These are phyloP conservation scores for Orussus abietinus DNA, from an alignment of 1,140 invertebrate species.

Conservation along the genomic window DNA sequence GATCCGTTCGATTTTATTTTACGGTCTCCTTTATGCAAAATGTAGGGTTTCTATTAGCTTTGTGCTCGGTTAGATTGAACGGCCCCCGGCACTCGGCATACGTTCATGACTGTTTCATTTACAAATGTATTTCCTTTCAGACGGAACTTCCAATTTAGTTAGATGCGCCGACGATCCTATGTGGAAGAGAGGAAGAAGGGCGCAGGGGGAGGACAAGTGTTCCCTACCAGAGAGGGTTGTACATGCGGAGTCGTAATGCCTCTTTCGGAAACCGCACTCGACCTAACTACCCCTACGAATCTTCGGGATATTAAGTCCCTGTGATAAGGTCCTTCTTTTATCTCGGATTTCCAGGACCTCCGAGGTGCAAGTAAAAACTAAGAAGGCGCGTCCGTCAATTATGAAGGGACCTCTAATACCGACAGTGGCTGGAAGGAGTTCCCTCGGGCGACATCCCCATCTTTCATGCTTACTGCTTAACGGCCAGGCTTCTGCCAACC, in stretches of 20 bases:
- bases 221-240: too few relatives aligned
- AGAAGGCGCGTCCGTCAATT: slow-evolving; percentile 34
- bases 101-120: slow-evolving; percentile 44
- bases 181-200: too few relatives aligned
- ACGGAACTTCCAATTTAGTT: slow-evolving; percentile 50
- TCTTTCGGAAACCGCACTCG: too few relatives aligned
- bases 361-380: slow-evolving; percentile 3
- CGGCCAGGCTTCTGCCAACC: slow-evolving; percentile 30
- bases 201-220: too few relatives aligned
- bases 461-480: slow-evolving; percentile 49
- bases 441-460: slow-evolving; percentile 47
- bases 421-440: slow-evolving; percentile 43
- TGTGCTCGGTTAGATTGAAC: slow-evolving; percentile 36
- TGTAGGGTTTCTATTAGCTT: slow-evolving; percentile 39
- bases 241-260: too few relatives aligned
- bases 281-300: too few relatives aligned
- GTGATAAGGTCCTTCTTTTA: too few relatives aligned
- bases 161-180: too few relatives aligned
- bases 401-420: slow-evolving; percentile 42
- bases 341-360: slow-evolving; percentile 18
- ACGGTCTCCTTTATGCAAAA: slow-evolving; percentile 37
- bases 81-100: slow-evolving; percentile 32
- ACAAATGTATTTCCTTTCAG: slow-evolving; percentile 51
- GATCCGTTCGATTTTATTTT: slow-evolving; percentile 39
- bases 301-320: too few relatives aligned